These are phyloP conservation scores for Mormoops blainvillei DNA, from an alignment of 2,113 vertebrate genomes.

Conservation along the genomic window DNA sequence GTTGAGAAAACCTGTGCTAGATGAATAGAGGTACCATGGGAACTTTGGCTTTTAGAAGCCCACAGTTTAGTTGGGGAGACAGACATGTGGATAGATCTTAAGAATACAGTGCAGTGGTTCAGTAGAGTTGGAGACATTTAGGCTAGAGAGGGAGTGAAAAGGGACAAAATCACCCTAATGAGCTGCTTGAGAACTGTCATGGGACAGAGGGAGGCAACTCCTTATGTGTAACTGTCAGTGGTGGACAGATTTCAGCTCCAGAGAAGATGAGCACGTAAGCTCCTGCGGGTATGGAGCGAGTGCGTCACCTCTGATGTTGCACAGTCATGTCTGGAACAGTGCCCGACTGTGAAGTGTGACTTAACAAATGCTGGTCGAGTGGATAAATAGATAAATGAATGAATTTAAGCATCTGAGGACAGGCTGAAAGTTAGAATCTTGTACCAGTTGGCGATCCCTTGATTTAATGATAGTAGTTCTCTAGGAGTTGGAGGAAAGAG, in stretches of 20 bases:
- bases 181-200: neutral
- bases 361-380: neutral
- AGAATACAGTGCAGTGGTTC: neutral
- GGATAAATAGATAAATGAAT: neutral
- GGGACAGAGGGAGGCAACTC: neutral
- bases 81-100: neutral
- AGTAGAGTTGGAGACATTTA: neutral
- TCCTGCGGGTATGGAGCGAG: neutral
- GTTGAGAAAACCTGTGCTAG: neutral
- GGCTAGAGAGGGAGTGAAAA: neutral
- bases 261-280: neutral
- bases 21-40: neutral
- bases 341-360: neutral
- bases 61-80: neutral
- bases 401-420: neutral
- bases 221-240: neutral
- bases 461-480: neutral
- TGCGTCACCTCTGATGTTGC: neutral
- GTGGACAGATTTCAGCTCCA: neutral
- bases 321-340: neutral
- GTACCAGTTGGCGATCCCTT: neutral
- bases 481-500: neutral
- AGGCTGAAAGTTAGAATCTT: neutral
- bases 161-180: neutral
- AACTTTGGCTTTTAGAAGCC: neutral